phyloP scores from a whole-genome alignment of 2,797 vertebrate species.

The Myotis pilosus region DNA sequence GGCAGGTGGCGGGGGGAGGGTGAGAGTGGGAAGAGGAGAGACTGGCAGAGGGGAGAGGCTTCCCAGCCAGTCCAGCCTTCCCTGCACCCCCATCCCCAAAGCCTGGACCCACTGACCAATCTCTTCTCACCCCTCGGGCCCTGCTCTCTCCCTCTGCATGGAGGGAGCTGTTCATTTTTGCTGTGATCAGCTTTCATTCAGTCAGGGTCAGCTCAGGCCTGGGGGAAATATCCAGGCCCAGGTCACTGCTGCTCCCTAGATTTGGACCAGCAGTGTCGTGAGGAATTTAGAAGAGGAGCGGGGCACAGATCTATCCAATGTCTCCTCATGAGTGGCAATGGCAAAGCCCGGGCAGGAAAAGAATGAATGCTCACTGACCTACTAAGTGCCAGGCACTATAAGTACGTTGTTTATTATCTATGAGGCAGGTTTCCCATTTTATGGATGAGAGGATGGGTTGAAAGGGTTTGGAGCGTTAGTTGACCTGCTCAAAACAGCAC shows the following conservation, averaged over 20 bases:
- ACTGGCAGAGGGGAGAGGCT: not conserved
- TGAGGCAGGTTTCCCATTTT: not conserved
- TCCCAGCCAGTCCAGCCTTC: not conserved
- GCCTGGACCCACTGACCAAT: not conserved
- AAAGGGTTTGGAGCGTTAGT: not conserved
- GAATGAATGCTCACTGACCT: not conserved
- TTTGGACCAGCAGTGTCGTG: not conserved
- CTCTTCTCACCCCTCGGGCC: rapidly evolving
- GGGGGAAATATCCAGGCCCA: not conserved
- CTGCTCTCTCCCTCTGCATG: not conserved
- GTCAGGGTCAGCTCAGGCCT: not conserved
- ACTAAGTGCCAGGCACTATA: not conserved
- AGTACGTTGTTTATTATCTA: not conserved
- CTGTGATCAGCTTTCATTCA: rapidly evolving
- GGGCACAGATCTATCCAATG: not conserved
- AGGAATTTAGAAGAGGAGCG: not conserved
- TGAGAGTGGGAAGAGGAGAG: not conserved
- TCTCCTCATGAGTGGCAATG: not conserved
- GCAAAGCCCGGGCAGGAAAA: not conserved
- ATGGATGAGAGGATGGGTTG: not conserved
- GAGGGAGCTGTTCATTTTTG: not conserved
- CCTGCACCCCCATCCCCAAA: not conserved
- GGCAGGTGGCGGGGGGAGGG: too few relatives aligned
- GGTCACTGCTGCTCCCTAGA: not conserved
- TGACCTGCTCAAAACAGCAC: not conserved